Conservation (phyloP, 1,140 invertebrate genomes). For the Theocolax elegans region DNA sequence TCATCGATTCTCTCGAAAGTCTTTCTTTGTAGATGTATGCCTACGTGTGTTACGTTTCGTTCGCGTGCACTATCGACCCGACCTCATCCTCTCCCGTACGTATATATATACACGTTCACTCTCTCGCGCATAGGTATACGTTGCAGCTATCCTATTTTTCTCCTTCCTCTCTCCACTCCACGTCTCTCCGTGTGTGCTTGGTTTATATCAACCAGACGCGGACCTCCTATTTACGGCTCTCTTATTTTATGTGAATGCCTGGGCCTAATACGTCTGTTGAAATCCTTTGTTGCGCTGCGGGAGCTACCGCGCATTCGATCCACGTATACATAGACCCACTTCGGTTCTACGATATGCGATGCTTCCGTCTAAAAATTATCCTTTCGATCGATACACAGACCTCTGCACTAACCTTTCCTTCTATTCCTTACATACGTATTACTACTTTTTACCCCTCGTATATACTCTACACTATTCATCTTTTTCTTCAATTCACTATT, state of each 20-base stretch:
- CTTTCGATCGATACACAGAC: too few species aligned
- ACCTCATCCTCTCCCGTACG: conserved; percentile 21
- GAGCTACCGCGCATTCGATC: background rate
- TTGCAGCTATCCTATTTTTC: background rate
- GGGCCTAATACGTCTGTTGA: conserved; percentile 50
- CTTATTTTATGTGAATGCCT: conserved; percentile 23
- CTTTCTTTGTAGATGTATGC: conserved; percentile 26
- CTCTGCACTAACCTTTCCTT: too few species aligned
- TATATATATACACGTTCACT: background rate
- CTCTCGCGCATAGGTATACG: background rate
- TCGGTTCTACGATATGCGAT: too few species aligned
- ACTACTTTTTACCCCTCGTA: too few species aligned
- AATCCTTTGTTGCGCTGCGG: conserved; percentile 24
- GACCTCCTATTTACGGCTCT: conserved; percentile 15
- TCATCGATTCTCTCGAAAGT: conserved; percentile 35
- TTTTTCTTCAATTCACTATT: too few species aligned
- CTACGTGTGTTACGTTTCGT: too few species aligned
- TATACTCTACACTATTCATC: too few species aligned
- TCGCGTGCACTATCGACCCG: background rate
- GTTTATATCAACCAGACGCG: too few species aligned
- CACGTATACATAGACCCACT: background rate
- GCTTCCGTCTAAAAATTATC: too few species aligned
- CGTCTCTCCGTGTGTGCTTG: too few species aligned
- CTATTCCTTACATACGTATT: too few species aligned
- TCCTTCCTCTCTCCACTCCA: too few species aligned